phyloP scores from a whole-genome alignment of 2,888 invertebrate species.

The Volucella bombylans region DNA sequence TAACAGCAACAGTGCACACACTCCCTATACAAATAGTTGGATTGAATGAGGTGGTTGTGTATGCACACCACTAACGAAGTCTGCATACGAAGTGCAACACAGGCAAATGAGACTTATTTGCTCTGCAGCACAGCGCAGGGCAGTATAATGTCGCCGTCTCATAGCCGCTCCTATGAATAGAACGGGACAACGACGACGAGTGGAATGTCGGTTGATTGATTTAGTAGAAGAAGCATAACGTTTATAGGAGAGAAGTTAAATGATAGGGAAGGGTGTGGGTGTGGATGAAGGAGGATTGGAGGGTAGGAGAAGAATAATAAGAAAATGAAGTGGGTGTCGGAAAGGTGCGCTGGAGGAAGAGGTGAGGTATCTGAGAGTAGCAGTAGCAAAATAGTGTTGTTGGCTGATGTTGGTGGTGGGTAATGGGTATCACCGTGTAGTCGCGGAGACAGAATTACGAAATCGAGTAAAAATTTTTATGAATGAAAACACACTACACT shows the following conservation, averaged over 20 bases:
- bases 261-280: neutral
- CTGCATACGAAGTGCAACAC: slow-evolving; percentile 59
- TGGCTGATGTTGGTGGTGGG: slow-evolving; percentile 45
- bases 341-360: slow-evolving; percentile 30
- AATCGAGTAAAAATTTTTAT: slow-evolving; percentile 79
- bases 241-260: slow-evolving; percentile 25
- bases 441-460: slow-evolving; percentile 75
- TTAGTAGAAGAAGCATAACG: slow-evolving; percentile 67
- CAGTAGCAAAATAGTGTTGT: slow-evolving; percentile 16
- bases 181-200: slow-evolving; percentile 65
- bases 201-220: slow-evolving; percentile 73
- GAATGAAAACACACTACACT: slow-evolving; percentile 77
- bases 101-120: slow-evolving; percentile 44
- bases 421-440: slow-evolving; percentile 46
- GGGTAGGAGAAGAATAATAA: slow-evolving; percentile 11
- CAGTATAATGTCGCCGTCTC: slow-evolving; percentile 54
- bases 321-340: neutral
- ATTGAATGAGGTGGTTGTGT: neutral
- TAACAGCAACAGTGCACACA: too few species aligned
- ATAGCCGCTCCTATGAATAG: slow-evolving; percentile 68
- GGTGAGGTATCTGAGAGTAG: neutral
- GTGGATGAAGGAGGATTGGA: neutral
- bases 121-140: slow-evolving; percentile 23
- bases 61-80: slow-evolving; percentile 27
- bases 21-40: slow-evolving; percentile 22